Conservation (phyloP, 30 jellyfish, hydroid and myxozoan species). For the Nemopilema nomurai region DNA sequence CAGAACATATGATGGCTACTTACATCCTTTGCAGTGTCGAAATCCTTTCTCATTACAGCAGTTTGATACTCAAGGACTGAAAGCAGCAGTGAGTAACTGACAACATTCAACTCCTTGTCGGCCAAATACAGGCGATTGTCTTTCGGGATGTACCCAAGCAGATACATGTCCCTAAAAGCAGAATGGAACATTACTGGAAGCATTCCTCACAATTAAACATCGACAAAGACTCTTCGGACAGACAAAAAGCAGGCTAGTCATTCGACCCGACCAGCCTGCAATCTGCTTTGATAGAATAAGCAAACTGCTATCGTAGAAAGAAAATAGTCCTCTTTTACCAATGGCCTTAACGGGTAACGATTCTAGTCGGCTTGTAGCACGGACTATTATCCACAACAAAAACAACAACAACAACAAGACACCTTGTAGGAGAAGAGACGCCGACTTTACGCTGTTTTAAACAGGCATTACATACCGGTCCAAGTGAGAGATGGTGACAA, state of each 20-base stretch:
- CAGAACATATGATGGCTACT: no score
- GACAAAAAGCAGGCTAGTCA: not conserved
- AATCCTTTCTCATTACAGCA: conserved; percentile 98
- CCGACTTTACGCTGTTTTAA: not conserved
- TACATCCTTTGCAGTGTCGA: conserved; percentile 96
- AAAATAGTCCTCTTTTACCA: no score
- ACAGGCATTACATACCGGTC: conserved; percentile 71
- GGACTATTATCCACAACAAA: not conserved
- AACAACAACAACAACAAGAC: not conserved
- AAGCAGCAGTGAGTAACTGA: conserved; percentile 85
- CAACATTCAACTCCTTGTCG: conserved; percentile 96
- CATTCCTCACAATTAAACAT: no score
- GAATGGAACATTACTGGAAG: no score
- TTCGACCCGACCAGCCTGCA: no score
- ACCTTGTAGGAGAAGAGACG: no score
- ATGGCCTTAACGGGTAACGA: no score
- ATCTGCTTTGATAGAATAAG: no score
- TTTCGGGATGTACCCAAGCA: conserved; percentile 97
- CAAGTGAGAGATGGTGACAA: conserved; percentile 95
- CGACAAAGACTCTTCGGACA: no score
- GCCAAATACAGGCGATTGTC: conserved; percentile 97
- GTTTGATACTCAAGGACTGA: conserved; percentile 98
- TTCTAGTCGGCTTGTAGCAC: no score
- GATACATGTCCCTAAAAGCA: conserved; percentile 85
- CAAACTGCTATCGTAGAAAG: no score